Evolutionary conservation across 2,797 vertebrate genomes (phyloP), one percentile per base, ranked within the genome.

Genomic region (Myotis vivesi): DNA sequence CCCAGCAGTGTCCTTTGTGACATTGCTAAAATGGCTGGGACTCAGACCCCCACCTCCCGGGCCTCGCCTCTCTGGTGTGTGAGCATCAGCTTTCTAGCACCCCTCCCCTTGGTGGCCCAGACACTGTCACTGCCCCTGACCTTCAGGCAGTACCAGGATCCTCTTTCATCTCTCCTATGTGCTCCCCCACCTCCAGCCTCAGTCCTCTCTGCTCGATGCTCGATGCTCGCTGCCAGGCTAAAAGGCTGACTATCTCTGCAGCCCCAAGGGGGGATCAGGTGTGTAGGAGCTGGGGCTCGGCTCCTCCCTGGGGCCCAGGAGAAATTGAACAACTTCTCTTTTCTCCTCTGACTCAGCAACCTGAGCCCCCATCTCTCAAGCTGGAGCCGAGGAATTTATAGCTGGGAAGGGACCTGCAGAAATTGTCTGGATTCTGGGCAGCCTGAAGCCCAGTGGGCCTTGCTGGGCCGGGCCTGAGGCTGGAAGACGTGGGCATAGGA

Each of bases 101-200:
- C 12, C 71, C n/a, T 68, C 1, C 0, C 73, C n/a, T 55, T 10
- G n/a, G 73, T 41, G 68, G 83, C 92, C 57, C 46, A 87, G 83
- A 77, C 89, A 69, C 73, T 0, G 3, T 38, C 33, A 68, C 87
- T 59, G 91, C 91, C 64, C 8, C 8, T 89, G 96, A 97, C 97
- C 97, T 97, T 97, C 94, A 91, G 44, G 88, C 69, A 36, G 69
- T 22, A n/a, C 53, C 28, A 28, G 91, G 94, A 97, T 97, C 90
- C 77, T 88, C 94, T 97, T 97, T 96, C 97, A 93, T 25, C 59
- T 76, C 71, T 83, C 75, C 69, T 38, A 16, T 53, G 23, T 3
- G 0, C n/a, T 25, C 9, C 28, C 36, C 55, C 5, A 25, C 28
- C n/a, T 46, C n/a, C 57, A 79, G 41, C 62, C 38, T 73, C 49